Base-by-base conservation (phyloP, 2,797 vertebrate species). In the Anas bahamensis region DNA sequence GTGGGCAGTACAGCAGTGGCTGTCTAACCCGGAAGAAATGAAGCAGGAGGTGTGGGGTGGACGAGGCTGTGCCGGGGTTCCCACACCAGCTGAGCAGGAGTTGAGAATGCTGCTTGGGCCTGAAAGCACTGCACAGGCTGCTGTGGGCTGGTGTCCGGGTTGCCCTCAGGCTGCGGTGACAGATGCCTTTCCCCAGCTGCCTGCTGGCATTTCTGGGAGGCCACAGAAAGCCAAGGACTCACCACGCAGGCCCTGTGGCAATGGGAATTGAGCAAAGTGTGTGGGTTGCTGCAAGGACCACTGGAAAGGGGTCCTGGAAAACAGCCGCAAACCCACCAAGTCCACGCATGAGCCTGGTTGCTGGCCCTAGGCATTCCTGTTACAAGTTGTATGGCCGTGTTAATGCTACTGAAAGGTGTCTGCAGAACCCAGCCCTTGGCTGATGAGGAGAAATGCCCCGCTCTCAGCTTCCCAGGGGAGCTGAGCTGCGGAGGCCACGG, bases 241-340 rank as follows among this genome's bases (percentile, higher is more conserved):
- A 3, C 23, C 52, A 4, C 0, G 0, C n/a, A n/a, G 23, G 24
- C 19, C n/a, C 50, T 6, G 0, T 42, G 33, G 64, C 50, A 50
- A 6, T 10, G 21, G n/a, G 41, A 48, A 52, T 35, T 23, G 4
- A 48, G 76, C 23, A 48, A 35, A 65, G 5, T 11, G 1, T 23
- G 28, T 12, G 28, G 18, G 18, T 33, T 2, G 1, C 57, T 46
- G 6, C 18, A 13, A 33, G 52, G 23, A 3, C 29, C 17, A 24
- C 83, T 60, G 53, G 41, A 29, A 48, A 42, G 35, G 33, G 59
- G 10, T 29, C 16, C 4, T 2, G 8, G 31, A 23, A 52, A 66
- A 16, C 42, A 26, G 37, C 37, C 17, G n/a, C 39, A 59, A 69
- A 35, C 28, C 55, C 31, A n/a, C 35, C 39, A 52, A 68, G 74